Base-by-base conservation (phyloP, 2,888 invertebrate genomes). In the Pollenia griseotomentosa region DNA sequence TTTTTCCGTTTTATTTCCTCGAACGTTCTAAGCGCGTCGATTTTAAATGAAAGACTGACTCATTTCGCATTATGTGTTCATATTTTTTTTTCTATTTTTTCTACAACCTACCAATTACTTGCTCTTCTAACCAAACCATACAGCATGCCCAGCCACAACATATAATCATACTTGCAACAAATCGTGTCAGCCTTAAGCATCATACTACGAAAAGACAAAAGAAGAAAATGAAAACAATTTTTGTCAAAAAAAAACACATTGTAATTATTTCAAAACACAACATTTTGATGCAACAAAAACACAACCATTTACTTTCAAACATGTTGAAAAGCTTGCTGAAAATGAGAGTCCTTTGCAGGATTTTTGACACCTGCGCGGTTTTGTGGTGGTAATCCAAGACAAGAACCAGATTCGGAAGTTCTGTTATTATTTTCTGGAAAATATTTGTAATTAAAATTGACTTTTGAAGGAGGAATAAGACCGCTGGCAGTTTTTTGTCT, bases 261-360 rank as follows among this genome's bases (percentile, higher is more conserved):
- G 23, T 71, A 71, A 65, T 61, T 75, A 11, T 55, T 46, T 55
- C 61, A 83, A 80, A 85, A 85, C 79, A 79, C 71, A 81, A 85
- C 85, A 63, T 85, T 59, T 61, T 65, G 7, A 11, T 63, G n/a
- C 40, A 74, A 75, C 75, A 46, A 19, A 75, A 85, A 70, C 75
- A 70, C 85, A 77, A 68, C 80, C 68, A 81, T n/a, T 70, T 70
- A 40, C 63, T 46, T 33, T 11, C 66, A 6, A 75, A 46, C 68
- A 68, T 68, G 79, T 53, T 68, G 23, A 66, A 53, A 19, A 14
- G 11, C 7, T 33, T 6, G 7, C 73, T 46, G 33, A 65, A 53
- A 16, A 33, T 23, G 12, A 57, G 33, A 3, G 42, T 55, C n/a
- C 46, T 63, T 23, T 63, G 23, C 12, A 40, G 7, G 0, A 10